These are phyloP conservation scores for Synergus itoensis DNA, from an alignment of 2,888 invertebrate genomes.

Conservation along the genomic window DNA sequence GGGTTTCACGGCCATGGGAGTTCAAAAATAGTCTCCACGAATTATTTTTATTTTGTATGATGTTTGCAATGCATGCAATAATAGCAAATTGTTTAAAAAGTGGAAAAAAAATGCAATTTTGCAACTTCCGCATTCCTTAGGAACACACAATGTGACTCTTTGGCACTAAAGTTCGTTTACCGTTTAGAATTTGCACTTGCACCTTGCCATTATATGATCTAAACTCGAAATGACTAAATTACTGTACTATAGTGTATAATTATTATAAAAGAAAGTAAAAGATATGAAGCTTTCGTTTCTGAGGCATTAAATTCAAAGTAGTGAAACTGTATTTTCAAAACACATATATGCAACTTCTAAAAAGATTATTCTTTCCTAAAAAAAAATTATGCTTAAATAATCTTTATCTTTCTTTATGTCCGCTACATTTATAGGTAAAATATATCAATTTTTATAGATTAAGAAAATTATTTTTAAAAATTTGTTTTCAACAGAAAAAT, in stretches of 20 bases:
- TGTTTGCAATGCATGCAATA: neutral
- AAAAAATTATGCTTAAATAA: no score
- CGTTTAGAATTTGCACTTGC: constrained; percentile 25
- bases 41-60: neutral
- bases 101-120: neutral
- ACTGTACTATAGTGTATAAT: neutral
- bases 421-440: no score
- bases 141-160: neutral
- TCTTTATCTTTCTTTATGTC: no score
- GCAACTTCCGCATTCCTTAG: constrained; percentile 21
- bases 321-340: constrained; percentile 25
- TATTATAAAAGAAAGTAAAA: constrained; percentile 30
- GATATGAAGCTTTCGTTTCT: constrained; percentile 22
- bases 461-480: no score
- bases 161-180: neutral
- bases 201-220: constrained; percentile 19
- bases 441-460: no score
- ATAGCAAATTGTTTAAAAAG: neutral
- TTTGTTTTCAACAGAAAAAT: no score
- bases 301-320: constrained; percentile 14
- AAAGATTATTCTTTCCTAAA: no score
- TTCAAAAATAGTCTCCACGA: neutral
- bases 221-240: constrained; percentile 26
- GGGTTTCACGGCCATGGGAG: neutral
- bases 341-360: neutral